These are phyloP conservation scores for Tethya wilhelma DNA, from an alignment of 37 sponge, comb jelly and placozoan species.

Conservation along the genomic window DNA sequence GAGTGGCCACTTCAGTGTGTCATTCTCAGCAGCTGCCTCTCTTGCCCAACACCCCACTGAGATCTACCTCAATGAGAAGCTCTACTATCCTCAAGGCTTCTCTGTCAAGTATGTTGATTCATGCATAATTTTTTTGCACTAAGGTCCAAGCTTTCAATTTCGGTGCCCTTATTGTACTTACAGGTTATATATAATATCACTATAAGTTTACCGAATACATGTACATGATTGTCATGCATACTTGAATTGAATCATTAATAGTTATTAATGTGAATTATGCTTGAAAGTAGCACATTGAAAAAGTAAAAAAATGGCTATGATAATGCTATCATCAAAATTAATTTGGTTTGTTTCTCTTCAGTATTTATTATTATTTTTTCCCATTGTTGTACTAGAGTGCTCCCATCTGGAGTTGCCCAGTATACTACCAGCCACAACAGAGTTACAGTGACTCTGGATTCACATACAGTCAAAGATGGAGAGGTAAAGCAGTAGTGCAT, in stretches of 20 bases:
- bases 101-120: constrained; percentile 43
- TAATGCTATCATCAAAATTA: too few relatives aligned
- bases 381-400: constrained; percentile 21
- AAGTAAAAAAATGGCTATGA: too few relatives aligned
- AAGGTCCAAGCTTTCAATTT: neutral
- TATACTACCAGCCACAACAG: constrained; percentile 20
- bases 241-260: too few relatives aligned
- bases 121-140: neutral
- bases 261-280: too few relatives aligned
- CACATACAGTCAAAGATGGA: constrained; percentile 1
- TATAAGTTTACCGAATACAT: too few relatives aligned
- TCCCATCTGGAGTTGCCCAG: constrained; percentile 16
- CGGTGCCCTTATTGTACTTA: neutral
- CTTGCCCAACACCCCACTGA: constrained; percentile 21
- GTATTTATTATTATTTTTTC: neutral
- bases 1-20: constrained; percentile 40
- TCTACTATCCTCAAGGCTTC: constrained; percentile 73
- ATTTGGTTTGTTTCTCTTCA: neutral
- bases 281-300: too few relatives aligned
- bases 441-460: neutral
- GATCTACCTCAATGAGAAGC: constrained; percentile 72
- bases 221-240: too few relatives aligned
- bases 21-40: constrained; percentile 20
- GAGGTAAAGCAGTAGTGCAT: constrained; percentile 11
- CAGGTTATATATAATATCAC: neutral